These are phyloP conservation scores for Malthinus seriepunctatus DNA, from an alignment of 2,888 invertebrate species.

Conservation along the genomic window DNA sequence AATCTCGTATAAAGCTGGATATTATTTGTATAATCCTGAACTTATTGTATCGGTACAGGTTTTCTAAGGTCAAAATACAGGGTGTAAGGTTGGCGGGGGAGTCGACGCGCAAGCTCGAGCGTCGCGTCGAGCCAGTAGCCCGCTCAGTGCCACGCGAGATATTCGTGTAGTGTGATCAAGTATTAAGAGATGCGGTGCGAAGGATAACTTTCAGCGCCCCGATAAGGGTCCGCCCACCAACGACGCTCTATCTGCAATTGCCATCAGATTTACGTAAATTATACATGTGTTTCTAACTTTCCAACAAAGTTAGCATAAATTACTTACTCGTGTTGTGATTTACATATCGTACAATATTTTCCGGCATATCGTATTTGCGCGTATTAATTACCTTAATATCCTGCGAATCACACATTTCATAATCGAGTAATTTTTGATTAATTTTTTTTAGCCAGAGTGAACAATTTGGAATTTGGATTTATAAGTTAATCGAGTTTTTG, in stretches of 20 bases:
- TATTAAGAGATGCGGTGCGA: conserved; percentile 20
- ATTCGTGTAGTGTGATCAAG: conserved; percentile 30
- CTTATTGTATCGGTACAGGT: conserved; percentile 22
- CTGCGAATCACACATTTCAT: conserved; percentile 2
- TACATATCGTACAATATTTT: conserved; percentile 40
- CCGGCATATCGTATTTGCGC: conserved; percentile 31
- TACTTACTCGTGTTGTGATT: conserved; percentile 35
- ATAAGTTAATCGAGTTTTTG: conserved; percentile 7
- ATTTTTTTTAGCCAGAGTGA: conserved; percentile 11
- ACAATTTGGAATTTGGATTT: conserved; percentile 7
- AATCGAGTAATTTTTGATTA: conserved; percentile 8
- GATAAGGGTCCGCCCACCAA: conserved; percentile 44
- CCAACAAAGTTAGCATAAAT: conserved; percentile 37
- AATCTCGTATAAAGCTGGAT: conserved; percentile 8
- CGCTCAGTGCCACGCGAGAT: conserved; percentile 49
- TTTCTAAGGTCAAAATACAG: conserved; percentile 30
- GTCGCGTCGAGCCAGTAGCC: conserved; percentile 40
- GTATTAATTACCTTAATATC: conserved; percentile 31
- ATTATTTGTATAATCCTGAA: conserved; percentile 2
- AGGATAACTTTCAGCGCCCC: conserved; percentile 36
- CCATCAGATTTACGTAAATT: conserved; percentile 34
- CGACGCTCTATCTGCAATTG: conserved; percentile 29
- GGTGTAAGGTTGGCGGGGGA: conserved; percentile 38
- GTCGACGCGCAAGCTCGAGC: conserved; percentile 46
- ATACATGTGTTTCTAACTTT: conserved; percentile 41